Percentiles rank a stretch among this genome's conserved stretches.
These are phyloP conservation scores for Parauchenoglanis ngamensis DNA, from an alignment of 2,797 vertebrate species.

Conservation along the genomic window DNA sequence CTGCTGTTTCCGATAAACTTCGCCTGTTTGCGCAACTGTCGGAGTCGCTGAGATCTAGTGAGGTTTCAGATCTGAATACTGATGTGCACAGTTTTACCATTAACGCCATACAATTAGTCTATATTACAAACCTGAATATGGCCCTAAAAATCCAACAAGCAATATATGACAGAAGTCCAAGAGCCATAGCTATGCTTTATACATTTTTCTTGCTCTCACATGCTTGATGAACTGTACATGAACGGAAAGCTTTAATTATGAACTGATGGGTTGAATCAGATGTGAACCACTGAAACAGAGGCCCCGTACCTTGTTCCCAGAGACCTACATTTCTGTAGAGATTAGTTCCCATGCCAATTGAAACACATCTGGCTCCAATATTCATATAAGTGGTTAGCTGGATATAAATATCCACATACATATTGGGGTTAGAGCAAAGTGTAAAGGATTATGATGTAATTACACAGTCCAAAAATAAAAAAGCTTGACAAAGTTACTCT, in stretches of 20 bases:
- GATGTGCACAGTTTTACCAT: background rate
- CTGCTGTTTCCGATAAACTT: background rate
- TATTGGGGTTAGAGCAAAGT: background rate
- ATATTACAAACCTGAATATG: background rate
- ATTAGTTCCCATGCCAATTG: conserved; percentile 1
- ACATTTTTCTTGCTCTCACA: background rate
- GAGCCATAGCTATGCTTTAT: background rate
- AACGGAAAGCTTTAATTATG: background rate
- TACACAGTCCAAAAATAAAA: background rate
- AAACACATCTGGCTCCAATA: conserved; percentile 9
- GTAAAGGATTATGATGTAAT: background rate
- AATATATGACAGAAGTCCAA: background rate
- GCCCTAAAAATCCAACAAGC: background rate
- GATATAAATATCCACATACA: background rate
- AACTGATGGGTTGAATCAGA: conserved; percentile 1
- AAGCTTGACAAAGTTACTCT: background rate
- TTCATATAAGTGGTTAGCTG: conserved; percentile 16
- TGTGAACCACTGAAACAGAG: background rate
- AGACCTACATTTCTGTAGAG: background rate
- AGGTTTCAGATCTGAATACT: background rate
- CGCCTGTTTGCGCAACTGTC: background rate
- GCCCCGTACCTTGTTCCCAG: background rate
- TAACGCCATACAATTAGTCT: background rate
- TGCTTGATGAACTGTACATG: background rate
- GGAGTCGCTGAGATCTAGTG: background rate